phyloP scores from a whole-genome alignment of 2,113 vertebrate genomes.

The Oncorhynchus mykiss region DNA sequence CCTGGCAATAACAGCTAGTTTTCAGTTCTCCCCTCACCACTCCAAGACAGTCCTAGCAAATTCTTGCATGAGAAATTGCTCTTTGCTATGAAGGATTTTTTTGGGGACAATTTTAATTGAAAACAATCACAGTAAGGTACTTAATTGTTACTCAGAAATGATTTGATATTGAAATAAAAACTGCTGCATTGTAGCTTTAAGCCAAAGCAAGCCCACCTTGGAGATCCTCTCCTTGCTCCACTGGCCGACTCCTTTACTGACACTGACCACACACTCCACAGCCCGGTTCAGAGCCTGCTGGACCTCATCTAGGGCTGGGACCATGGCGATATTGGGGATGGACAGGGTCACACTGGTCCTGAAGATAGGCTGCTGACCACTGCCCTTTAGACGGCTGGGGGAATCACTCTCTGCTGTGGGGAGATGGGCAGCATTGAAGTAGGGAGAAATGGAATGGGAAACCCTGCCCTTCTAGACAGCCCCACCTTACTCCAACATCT shows the following conservation, averaged over 20 bases:
- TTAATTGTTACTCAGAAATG: too few relatives aligned
- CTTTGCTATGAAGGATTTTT: too few relatives aligned
- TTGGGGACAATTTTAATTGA: too few relatives aligned
- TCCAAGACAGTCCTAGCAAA: too few relatives aligned
- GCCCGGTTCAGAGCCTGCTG: conserved; percentile 85
- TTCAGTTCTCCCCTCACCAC: too few relatives aligned
- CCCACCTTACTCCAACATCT: not conserved
- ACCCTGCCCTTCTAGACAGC: not conserved
- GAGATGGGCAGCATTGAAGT: not conserved
- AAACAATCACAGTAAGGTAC: too few relatives aligned
- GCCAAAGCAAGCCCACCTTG: conserved; percentile 71
- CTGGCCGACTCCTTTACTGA: conserved; percentile 85
- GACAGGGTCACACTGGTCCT: conserved; percentile 76
- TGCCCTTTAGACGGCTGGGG: conserved; percentile 61
- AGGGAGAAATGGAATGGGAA: not conserved
- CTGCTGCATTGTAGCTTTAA: too few relatives aligned
- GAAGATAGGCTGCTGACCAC: conserved; percentile 78
- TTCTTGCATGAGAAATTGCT: too few relatives aligned
- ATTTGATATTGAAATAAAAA: too few relatives aligned
- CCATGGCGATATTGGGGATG: conserved; percentile 84
- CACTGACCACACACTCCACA: conserved; percentile 81
- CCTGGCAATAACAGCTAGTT: too few relatives aligned
- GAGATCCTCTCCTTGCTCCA: conserved; percentile 86
- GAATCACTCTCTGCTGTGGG: conserved; percentile 68
- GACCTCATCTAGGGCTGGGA: conserved; percentile 85